Percentiles rank a stretch among this genome's conserved stretches.
Conservation (phyloP, 1,140 invertebrate species). For the Acromyrmex echinatior region DNA sequence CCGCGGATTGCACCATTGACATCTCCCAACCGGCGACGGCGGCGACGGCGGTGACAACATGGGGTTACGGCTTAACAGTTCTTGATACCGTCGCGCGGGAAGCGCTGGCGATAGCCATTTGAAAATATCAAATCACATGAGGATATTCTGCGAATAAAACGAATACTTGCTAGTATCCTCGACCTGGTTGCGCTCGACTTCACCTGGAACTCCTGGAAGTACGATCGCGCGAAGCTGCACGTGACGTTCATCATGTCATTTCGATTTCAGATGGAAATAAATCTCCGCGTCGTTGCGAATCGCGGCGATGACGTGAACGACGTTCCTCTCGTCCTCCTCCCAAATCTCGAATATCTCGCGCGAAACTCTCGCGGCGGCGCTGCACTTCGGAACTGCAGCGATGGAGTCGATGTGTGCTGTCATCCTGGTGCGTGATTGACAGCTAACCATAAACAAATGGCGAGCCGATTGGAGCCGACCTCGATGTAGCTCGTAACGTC, state of each 20-base stretch:
- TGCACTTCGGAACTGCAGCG: constrained; percentile 17
- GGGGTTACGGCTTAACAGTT: too few species aligned
- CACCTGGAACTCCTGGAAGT: too few species aligned
- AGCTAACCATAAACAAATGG: neutral
- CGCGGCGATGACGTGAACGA: neutral
- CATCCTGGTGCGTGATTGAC: constrained; percentile 12
- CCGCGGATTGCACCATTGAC: neutral
- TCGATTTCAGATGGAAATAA: neutral
- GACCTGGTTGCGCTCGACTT: too few species aligned
- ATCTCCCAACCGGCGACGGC: neutral
- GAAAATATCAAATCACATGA: too few species aligned
- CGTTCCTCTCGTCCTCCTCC: neutral
- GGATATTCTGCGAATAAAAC: too few species aligned
- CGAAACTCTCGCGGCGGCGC: neutral
- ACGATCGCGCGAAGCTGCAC: neutral
- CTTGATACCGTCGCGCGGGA: neutral
- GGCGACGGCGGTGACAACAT: too few species aligned
- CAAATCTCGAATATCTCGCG: neutral
- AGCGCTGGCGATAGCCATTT: neutral
- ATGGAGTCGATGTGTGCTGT: constrained; percentile 58
- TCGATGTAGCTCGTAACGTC: neutral
- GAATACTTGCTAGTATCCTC: too few species aligned
- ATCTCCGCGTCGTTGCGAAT: neutral
- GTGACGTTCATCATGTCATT: neutral
- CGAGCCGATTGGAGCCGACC: too few species aligned